phyloP scores from a whole-genome alignment of 2,888 invertebrate genomes.

The Megamerina dolium region DNA sequence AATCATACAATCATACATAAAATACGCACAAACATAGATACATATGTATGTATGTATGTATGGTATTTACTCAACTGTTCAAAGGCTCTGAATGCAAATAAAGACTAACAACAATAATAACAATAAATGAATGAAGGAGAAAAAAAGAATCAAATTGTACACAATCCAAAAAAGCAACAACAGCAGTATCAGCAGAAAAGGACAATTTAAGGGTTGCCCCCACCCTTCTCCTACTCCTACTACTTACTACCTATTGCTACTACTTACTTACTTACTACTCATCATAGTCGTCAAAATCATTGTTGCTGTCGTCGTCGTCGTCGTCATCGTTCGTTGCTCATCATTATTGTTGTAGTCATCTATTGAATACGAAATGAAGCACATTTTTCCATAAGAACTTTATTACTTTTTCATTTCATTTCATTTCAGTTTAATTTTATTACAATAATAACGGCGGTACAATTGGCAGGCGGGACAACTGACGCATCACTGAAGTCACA shows the following conservation, averaged over 20 bases:
- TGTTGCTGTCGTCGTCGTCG: too few relatives aligned
- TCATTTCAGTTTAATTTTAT: conserved; percentile 42
- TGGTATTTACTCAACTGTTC: too few relatives aligned
- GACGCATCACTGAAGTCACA: conserved; percentile 3
- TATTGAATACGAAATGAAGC: conserved; percentile 24
- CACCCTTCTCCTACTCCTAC: neutral
- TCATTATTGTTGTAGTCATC: neutral
- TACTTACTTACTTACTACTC: too few relatives aligned
- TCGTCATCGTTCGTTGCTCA: too few relatives aligned
- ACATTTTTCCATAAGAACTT: conserved; percentile 39
- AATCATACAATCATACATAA: too few relatives aligned
- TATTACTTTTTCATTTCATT: conserved; percentile 42
- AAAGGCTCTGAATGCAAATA: too few relatives aligned
- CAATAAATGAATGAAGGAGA: neutral
- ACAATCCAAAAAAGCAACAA: neutral
- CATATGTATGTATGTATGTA: too few relatives aligned
- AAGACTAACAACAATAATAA: neutral
- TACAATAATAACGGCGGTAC: conserved; percentile 28
- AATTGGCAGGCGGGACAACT: neutral
- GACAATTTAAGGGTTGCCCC: conserved; percentile 2
- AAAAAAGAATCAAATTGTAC: neutral
- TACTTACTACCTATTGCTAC: too few relatives aligned
- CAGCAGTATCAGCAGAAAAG: neutral
- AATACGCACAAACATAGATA: too few relatives aligned
- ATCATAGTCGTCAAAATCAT: too few relatives aligned